Conservation (phyloP, 2,113 vertebrate species). For the Oxyruncus cristatus region DNA sequence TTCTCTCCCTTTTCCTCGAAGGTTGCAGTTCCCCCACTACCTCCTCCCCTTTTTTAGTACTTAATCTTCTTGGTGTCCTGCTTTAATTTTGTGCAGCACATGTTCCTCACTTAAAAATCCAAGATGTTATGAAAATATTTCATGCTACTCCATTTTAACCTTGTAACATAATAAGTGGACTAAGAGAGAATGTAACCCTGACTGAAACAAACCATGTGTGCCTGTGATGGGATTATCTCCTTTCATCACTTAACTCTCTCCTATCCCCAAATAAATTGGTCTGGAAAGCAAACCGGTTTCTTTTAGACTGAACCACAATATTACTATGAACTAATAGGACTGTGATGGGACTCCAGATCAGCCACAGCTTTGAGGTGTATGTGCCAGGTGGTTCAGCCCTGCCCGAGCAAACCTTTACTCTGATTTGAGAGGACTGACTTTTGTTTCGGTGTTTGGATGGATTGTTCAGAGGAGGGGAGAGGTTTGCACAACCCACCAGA, state of each 20-base stretch:
- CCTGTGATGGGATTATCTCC: neutral
- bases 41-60: neutral
- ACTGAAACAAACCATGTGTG: neutral
- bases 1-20: neutral
- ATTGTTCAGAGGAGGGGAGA: neutral
- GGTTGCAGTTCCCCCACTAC: neutral
- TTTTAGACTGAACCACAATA: neutral
- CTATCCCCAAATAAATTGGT: neutral
- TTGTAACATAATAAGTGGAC: neutral
- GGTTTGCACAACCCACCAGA: neutral
- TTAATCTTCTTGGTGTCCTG: neutral
- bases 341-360: neutral
- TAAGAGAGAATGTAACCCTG: neutral
- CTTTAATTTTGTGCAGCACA: neutral
- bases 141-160: neutral
- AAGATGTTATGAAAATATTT: constrained; percentile 14
- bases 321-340: neutral
- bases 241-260: neutral
- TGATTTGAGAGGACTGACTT: neutral
- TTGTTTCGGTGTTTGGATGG: neutral
- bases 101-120: constrained; percentile 1
- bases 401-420: neutral
- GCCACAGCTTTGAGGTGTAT: neutral
- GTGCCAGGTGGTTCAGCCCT: neutral
- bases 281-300: neutral